Conservation (phyloP, 2,113 vertebrate genomes). For the Burhinus oedicnemus region DNA sequence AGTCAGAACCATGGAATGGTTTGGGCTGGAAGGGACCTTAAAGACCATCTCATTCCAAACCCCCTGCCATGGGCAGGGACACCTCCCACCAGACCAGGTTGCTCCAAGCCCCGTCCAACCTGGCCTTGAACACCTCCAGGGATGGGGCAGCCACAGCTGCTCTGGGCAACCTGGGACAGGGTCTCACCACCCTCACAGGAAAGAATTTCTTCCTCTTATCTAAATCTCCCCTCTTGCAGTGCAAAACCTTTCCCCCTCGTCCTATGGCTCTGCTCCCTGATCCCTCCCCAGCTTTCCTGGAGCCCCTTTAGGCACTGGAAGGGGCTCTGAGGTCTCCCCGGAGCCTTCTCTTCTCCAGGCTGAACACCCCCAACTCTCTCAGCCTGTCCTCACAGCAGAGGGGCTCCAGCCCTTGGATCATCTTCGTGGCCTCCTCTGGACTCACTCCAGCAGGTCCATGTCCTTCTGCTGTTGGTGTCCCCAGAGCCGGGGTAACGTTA, state of each 20-base stretch:
- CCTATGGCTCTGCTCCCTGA: not conserved
- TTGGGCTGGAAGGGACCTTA: not conserved
- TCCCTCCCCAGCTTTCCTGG: not conserved
- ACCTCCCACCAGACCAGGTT: not conserved
- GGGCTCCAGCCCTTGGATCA: not conserved
- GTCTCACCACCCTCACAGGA: not conserved
- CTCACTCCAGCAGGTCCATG: not conserved
- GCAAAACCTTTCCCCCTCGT: not conserved
- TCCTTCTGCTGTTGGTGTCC: not conserved
- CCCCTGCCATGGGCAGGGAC: not conserved
- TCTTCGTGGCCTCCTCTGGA: not conserved
- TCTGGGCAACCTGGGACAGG: not conserved
- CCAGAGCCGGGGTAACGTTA: not conserved
- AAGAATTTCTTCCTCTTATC: not conserved
- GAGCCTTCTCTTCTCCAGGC: not conserved
- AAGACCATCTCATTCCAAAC: rapidly evolving
- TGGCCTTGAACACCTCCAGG: not conserved
- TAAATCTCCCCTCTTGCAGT: not conserved
- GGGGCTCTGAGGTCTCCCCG: not conserved
- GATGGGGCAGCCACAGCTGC: not conserved
- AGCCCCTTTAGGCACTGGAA: not conserved
- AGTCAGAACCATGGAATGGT: not conserved
- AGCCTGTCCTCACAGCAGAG: not conserved
- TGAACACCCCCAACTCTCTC: not conserved
- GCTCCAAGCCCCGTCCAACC: not conserved